These are phyloP conservation scores for Taurulus bubalis DNA, from an alignment of 2,113 vertebrate genomes.

Conservation along the genomic window DNA sequence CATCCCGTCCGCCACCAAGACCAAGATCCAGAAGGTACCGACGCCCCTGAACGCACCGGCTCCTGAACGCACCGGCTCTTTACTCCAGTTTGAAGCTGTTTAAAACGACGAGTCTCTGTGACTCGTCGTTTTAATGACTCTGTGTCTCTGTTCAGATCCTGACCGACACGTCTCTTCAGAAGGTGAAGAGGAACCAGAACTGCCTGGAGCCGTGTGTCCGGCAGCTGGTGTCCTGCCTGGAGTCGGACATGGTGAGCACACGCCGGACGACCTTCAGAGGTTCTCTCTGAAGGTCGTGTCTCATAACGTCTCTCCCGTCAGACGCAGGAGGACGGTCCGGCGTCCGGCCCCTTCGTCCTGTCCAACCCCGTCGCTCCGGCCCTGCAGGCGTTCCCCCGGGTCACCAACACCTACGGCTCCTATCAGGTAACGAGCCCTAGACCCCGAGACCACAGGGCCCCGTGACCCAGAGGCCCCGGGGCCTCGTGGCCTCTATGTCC, in stretches of 20 bases:
- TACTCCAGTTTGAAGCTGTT: no score
- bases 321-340: conserved; percentile 92
- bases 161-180: conserved; percentile 97
- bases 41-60: not conserved
- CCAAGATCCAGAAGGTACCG: conserved; percentile 94
- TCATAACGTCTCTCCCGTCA: conserved; percentile 54
- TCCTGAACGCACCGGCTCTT: no score
- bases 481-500: no score
- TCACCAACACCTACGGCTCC: conserved; percentile 95
- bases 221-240: conserved; percentile 96
- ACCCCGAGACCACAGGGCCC: no score
- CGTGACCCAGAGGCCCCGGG: no score
- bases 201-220: conserved; percentile 97
- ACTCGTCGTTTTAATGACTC: no score
- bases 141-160: conserved; percentile 85
- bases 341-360: conserved; percentile 88
- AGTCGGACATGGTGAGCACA: conserved; percentile 92
- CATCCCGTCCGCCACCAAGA: conserved; percentile 93
- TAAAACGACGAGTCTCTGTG: no score
- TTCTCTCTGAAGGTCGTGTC: not conserved
- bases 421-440: conserved; percentile 82
- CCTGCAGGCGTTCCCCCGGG: conserved; percentile 92
- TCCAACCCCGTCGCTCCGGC: conserved; percentile 91
- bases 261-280: no score
- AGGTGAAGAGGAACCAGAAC: conserved; percentile 98